Base-by-base conservation (phyloP, 64 coral and sea anemone species). In the Porites lutea region DNA sequence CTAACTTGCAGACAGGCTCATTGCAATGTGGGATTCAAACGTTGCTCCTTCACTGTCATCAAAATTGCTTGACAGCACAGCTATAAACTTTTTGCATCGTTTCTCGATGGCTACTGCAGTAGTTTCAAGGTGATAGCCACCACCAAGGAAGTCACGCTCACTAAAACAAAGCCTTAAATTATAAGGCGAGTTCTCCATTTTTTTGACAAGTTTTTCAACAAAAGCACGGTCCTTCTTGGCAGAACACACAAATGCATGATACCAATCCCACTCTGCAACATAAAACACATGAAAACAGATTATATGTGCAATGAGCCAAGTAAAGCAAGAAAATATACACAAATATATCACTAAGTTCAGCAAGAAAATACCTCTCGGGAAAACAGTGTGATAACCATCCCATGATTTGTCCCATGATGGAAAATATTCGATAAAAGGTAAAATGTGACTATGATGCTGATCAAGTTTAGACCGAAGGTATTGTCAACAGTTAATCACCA, bases 171-270 rank as follows among this genome's bases (percentile, higher is more conserved):
- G 79, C 45, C n/a, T 59, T 49, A 83, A 49, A 9, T 83, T 66
- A 13, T 49, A 65, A 27, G 57, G 57, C 19, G 4, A 13, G 6
- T 15, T 19, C 20, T 83, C 79, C 79, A 83, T 83, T 48, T n/a
- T 83, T 65, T 64, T 49, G 6, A 65, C 43, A 48, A 83, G 59
- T 18, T 51, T 48, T 43, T 65, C 60, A 18, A 83, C 59, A 83
- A 83, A 83, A 20, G 46, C 1, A 16, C 45, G n/a, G 4, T 83
- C 79, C 50, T 81, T 45, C 23, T 61, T 37, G 12, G 57, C 78
- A 50, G 20, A 83, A n/a, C 79, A 83, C 18, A 83, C 12, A 48
- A 83, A 83, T 49, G 79, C 79, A 83, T 83, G 14, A 7, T 83
- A 83, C 8, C 4, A 48, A 3, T 65, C 61, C 11, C 2, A 13